Evolutionary conservation across 2,888 invertebrate genomes (phyloP), one percentile per base, ranked within the genome.

Genomic region (Epirrhoe tristata): DNA sequence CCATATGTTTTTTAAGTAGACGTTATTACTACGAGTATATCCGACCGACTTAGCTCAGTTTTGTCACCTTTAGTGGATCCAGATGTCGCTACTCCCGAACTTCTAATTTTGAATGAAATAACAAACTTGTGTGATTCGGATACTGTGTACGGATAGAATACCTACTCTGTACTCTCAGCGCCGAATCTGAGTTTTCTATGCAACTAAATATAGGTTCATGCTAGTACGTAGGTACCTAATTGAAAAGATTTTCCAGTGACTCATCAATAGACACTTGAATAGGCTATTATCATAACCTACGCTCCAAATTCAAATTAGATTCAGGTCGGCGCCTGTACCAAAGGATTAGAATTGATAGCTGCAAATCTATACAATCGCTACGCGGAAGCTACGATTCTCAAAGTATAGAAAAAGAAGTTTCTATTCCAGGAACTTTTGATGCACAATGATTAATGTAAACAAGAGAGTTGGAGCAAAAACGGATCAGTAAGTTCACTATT

Each of bases 371-470:
- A 36, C 32, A 39, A 79, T 77, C 72, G 65, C 77, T 87, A 67
- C 85, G 75, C 90, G 90, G 90, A 91, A 92, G 85, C 83, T 73
- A 82, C 72, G 82, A 74, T 84, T 86, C 85, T 82, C 83, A 84
- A 82, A 81, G 79, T 76, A 75, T 76, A 86, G 81, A 89, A 87
- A 88, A 87, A 89, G 79, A 79, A 82, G 87, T 88, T 87, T 88
- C 84, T 80, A 84, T 92, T 89, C 91, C 85, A 89, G 88, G 91
- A 90, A 91, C 82, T 79, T 78, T 82, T 80, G 82, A 78, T 81
- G 82, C 81, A 81, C 83, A 80, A 86, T 82, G 79, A 86, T 85
- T 87, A 85, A 87, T 82, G 85, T 83, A 86, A 84, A 85, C 83
- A 88, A 88, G 86, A 84, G 84, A 87, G 84, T 78, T 81, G 80